These are phyloP conservation scores for Fistularia tabacaria DNA, from an alignment of 2,797 vertebrate species.

Conservation along the genomic window DNA sequence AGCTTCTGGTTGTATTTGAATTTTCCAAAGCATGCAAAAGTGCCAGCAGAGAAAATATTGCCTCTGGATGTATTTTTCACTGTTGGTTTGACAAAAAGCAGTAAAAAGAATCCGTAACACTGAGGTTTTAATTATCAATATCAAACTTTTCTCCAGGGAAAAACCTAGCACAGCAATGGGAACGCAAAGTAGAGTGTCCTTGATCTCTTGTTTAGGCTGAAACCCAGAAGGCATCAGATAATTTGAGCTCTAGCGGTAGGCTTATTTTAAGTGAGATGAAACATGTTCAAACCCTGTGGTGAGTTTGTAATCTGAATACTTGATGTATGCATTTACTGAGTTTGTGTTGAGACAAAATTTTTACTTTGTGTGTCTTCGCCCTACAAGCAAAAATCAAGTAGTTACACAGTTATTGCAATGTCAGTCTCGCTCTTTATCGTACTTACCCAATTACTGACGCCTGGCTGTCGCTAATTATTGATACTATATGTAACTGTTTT, in stretches of 20 bases:
- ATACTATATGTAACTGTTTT: not conserved
- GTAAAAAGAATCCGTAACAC: conserved; percentile 53
- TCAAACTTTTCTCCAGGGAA: conserved; percentile 42
- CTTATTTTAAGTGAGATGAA: conserved; percentile 36
- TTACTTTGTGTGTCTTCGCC: conserved; percentile 8
- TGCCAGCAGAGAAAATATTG: conserved; percentile 34
- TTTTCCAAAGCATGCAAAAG: conserved; percentile 33
- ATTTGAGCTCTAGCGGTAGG: conserved; percentile 35
- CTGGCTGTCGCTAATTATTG: too few relatives aligned
- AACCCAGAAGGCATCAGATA: conserved; percentile 50
- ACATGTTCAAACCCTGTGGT: conserved; percentile 16
- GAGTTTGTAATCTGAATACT: conserved; percentile 32
- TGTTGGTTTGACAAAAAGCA: conserved; percentile 44
- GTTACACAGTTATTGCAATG: not conserved
- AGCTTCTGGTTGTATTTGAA: conserved; percentile 26
- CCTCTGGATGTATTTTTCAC: conserved; percentile 40
- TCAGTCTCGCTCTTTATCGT: not conserved
- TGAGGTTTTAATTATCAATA: conserved; percentile 43
- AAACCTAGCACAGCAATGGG: conserved; percentile 14
- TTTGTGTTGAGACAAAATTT: conserved; percentile 13
- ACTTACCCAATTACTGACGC: too few relatives aligned
- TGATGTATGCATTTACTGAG: conserved; percentile 13
- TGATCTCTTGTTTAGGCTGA: conserved; percentile 49
- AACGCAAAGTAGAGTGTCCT: conserved; percentile 39
- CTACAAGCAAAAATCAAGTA: conserved; percentile 10